Percentiles rank a stretch among this genome's conserved stretches.
phyloP scores from a whole-genome alignment of 2,113 vertebrate genomes.

The Sphaerodactylus townsendi region DNA sequence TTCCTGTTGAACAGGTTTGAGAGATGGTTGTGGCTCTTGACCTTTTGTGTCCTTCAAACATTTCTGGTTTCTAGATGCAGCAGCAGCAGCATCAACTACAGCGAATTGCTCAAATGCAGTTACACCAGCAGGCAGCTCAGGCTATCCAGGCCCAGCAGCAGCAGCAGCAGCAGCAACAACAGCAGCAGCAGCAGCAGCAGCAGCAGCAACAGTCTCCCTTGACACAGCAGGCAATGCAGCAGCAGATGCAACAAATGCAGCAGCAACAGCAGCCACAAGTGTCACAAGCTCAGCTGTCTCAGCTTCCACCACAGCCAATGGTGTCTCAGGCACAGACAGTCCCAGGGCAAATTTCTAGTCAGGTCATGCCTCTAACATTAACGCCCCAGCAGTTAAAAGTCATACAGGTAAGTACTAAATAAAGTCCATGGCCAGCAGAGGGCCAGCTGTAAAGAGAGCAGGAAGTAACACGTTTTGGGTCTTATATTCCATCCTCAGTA shows the following conservation, averaged over 20 bases:
- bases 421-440: not conserved
- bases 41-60: slow-evolving; percentile 6
- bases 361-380: slow-evolving; percentile 73
- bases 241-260: slow-evolving; percentile 79
- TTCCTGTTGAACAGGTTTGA: no score
- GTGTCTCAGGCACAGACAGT: slow-evolving; percentile 75
- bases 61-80: slow-evolving; percentile 63
- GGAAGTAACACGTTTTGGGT: not conserved
- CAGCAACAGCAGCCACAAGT: slow-evolving; percentile 80
- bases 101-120: slow-evolving; percentile 81
- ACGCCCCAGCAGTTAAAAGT: slow-evolving; percentile 74
- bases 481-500: not conserved
- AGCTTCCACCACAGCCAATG: slow-evolving; percentile 74
- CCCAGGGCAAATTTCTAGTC: slow-evolving; percentile 72
- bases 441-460: not conserved
- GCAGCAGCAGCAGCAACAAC: slow-evolving; percentile 72
- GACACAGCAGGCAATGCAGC: slow-evolving; percentile 72
- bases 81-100: slow-evolving; percentile 78
- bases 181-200: slow-evolving; percentile 77
- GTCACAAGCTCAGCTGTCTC: slow-evolving; percentile 76
- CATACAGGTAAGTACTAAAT: slow-evolving; percentile 56
- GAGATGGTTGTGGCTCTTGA: not conserved
- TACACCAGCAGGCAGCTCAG: slow-evolving; percentile 72
- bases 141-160: slow-evolving; percentile 74
- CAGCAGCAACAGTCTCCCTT: slow-evolving; percentile 73